Evolutionary conservation across 2,797 vertebrate genomes (phyloP).

Genomic region (Apogon hyalosoma): DNA sequence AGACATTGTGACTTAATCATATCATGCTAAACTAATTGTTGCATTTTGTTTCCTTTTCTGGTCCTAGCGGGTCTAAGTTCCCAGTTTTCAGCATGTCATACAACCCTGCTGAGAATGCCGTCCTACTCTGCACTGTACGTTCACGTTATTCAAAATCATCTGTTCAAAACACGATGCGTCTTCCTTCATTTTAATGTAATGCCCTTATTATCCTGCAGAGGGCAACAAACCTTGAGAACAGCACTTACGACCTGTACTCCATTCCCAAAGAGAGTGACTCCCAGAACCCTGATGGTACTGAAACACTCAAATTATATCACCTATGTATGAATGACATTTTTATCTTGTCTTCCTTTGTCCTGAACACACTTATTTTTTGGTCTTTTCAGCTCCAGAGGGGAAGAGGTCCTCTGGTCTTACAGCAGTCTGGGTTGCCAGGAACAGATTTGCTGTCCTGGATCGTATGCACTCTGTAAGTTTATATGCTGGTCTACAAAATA

Average conservation of each 20-base stretch:
- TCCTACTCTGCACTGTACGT: constrained; percentile 95
- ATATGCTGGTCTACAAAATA: background rate
- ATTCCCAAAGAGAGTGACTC: constrained; percentile 97
- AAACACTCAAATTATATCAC: background rate
- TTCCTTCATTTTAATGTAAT: constrained; percentile 6
- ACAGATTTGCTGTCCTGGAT: constrained; percentile 95
- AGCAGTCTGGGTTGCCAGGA: constrained; percentile 96
- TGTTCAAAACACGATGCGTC: no score
- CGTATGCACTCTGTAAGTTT: constrained; percentile 95
- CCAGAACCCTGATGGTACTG: constrained; percentile 94
- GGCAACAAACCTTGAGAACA: constrained; percentile 97
- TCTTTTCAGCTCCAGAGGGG: constrained; percentile 91
- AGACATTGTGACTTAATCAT: no score
- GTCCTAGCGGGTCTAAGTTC: constrained; percentile 93
- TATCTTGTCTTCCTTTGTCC: background rate
- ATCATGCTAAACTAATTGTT: background rate
- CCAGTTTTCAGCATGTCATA: constrained; percentile 99
- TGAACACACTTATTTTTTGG: background rate
- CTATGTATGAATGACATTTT: background rate
- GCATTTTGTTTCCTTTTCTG: background rate
- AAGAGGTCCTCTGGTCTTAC: constrained; percentile 97
- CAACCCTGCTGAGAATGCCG: constrained; percentile 95
- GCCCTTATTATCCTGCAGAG: constrained; percentile 79
- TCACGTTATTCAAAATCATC: background rate
- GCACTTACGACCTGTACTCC: constrained; percentile 96